phyloP scores from a whole-genome alignment of 2,888 invertebrate genomes.

The Drosophila picticornis region DNA sequence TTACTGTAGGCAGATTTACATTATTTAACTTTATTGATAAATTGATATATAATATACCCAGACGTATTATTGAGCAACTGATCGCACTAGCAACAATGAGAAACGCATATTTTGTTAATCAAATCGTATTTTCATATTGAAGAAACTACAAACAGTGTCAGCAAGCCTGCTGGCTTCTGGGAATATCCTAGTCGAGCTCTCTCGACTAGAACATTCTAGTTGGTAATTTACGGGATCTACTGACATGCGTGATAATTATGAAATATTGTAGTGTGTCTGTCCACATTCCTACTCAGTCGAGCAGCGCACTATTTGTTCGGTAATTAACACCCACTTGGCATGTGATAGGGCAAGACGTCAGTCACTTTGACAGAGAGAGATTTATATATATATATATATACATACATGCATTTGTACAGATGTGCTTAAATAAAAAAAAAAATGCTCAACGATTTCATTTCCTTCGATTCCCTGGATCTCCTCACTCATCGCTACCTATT shows the following conservation, averaged over 20 bases:
- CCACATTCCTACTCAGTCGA: not conserved
- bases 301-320: constrained; percentile 32
- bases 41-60: not conserved
- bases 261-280: constrained; percentile 4
- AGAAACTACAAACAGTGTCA: not conserved
- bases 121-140: not conserved
- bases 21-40: not conserved
- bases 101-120: not conserved
- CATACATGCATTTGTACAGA: not conserved
- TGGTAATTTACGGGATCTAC: not conserved
- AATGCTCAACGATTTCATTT: not conserved
- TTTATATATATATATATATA: not conserved
- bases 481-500: not conserved
- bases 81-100: not conserved
- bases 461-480: not conserved
- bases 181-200: not conserved
- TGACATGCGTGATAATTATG: not conserved
- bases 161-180: not conserved
- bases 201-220: not conserved
- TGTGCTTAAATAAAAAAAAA: not conserved
- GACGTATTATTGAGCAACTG: not conserved
- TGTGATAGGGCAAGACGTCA: constrained; percentile 1
- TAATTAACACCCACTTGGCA: constrained; percentile 53
- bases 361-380: constrained; percentile 14
- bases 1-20: not conserved